Percentiles rank a stretch among this genome's conserved stretches.
These are phyloP conservation scores for Drosophila bocqueti DNA, from an alignment of 1,140 invertebrate species.

Conservation along the genomic window DNA sequence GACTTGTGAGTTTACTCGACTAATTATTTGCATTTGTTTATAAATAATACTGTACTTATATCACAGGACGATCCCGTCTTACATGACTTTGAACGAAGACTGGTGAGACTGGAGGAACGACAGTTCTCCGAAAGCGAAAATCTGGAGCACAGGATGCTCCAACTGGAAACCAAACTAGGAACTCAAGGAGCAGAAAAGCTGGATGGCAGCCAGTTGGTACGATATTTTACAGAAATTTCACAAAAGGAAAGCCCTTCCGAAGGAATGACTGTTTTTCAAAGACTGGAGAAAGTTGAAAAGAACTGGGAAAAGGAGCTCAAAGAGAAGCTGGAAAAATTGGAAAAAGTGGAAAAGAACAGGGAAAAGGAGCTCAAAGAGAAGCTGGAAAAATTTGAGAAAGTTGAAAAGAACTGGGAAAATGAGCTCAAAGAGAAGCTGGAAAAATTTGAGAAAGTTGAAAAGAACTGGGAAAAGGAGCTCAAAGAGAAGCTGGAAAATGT, in stretches of 20 bases:
- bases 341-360: too few species aligned
- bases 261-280: not conserved
- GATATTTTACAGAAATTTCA: too few species aligned
- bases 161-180: not conserved
- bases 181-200: not conserved
- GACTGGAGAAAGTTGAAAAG: not conserved
- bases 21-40: not conserved
- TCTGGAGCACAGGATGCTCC: not conserved
- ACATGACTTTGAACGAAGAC: slow-evolving; percentile 1
- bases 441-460: too few species aligned
- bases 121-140: slow-evolving; percentile 1
- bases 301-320: too few species aligned
- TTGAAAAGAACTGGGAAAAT: too few species aligned
- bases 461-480: too few species aligned
- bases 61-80: not conserved
- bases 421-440: too few species aligned
- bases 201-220: not conserved
- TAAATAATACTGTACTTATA: not conserved
- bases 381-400: not conserved
- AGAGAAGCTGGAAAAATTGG: too few species aligned
- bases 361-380: not conserved
- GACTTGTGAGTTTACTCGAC: not conserved
- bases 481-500: too few species aligned
- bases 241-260: accelerated
- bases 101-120: not conserved